Percentiles rank a stretch among this genome's conserved stretches.
Conservation (phyloP, 2,888 invertebrate species). For the Rotaria sp. region DNA sequence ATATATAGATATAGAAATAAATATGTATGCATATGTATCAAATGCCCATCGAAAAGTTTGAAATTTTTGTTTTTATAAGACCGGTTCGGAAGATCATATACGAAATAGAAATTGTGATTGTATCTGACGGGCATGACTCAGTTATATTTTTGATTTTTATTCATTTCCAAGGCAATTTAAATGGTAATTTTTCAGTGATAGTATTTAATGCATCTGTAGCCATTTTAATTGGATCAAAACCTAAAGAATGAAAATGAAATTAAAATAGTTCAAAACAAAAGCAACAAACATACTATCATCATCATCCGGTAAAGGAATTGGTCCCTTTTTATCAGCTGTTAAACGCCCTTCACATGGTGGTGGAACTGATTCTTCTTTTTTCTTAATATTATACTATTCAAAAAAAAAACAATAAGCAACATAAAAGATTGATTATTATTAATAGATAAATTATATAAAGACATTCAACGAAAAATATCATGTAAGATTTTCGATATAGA, state of each 20-base stretch:
- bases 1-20: background rate
- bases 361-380: background rate
- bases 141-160: too few relatives aligned
- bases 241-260: background rate
- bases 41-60: background rate
- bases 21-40: too few relatives aligned
- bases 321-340: conserved; percentile 23
- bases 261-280: background rate
- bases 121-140: background rate
- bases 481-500: too few relatives aligned
- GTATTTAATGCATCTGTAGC: background rate
- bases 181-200: conserved; percentile 13
- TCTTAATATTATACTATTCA: background rate
- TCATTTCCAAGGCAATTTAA: conserved; percentile 26
- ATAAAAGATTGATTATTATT: background rate
- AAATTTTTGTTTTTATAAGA: too few relatives aligned
- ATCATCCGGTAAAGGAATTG: background rate
- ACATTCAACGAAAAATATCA: too few relatives aligned
- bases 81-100: too few relatives aligned
- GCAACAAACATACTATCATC: background rate
- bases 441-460: background rate
- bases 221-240: conserved; percentile 24
- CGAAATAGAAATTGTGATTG: background rate
- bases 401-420: background rate
- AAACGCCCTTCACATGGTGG: conserved; percentile 3